A percentile compares a stretch with the other conserved stretches of the same genome.
Evolutionary conservation across 1,140 invertebrate species (phyloP).

Genomic region (Lanistes nyassanus): DNA sequence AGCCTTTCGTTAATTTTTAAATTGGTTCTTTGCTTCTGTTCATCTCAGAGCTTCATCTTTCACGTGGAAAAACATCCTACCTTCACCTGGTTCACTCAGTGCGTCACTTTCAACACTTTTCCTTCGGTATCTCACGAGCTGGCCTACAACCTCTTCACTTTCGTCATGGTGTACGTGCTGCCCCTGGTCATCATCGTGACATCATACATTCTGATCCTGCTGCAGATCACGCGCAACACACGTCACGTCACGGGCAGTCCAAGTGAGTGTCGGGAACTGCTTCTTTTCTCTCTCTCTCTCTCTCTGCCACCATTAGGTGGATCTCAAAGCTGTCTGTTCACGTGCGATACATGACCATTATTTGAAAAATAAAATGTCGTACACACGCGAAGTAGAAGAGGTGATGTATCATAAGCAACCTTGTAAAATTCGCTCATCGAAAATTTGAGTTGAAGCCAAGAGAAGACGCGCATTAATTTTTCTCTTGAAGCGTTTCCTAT

Average conservation of each 20-base stretch:
- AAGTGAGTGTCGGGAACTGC: not conserved
- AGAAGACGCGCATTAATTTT: no score
- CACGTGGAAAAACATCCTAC: conserved; percentile 76
- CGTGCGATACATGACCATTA: no score
- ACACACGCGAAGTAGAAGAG: no score
- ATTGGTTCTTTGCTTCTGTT: not conserved
- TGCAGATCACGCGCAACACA: conserved; percentile 77
- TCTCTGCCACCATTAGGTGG: no score
- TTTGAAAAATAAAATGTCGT: no score
- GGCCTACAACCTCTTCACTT: conserved; percentile 79
- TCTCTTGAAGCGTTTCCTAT: no score
- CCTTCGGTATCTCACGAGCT: conserved; percentile 72
- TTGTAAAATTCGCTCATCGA: no score
- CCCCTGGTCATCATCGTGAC: conserved; percentile 86
- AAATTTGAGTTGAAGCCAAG: no score
- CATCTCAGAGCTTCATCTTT: conserved; percentile 78
- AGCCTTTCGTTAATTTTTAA: not conserved
- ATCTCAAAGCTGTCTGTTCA: no score
- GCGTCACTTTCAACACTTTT: conserved; percentile 82
- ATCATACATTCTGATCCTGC: conserved; percentile 85
- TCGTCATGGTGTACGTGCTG: conserved; percentile 83
- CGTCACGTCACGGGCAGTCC: conserved; percentile 41
- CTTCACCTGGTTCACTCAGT: conserved; percentile 77
- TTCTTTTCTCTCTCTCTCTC: no score
- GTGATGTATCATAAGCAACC: no score